Evolutionary conservation across 2,797 vertebrate species (phyloP).

Genomic region (Xyrichtys novacula): DNA sequence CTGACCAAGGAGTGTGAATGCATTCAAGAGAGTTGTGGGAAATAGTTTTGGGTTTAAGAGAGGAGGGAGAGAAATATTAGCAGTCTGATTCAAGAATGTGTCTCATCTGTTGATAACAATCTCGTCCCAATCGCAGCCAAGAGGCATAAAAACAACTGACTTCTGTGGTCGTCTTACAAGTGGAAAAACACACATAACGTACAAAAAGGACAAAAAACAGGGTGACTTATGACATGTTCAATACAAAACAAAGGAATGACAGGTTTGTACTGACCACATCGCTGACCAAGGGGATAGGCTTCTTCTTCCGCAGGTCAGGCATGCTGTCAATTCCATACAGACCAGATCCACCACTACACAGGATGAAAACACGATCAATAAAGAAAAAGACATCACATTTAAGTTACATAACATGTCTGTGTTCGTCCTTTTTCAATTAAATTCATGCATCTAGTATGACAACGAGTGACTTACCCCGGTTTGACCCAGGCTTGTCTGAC

Average conservation of each 20-base stretch:
- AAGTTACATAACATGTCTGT: not conserved
- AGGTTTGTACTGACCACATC: constrained; percentile 91
- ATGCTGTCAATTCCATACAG: constrained; percentile 99
- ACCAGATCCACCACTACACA: constrained; percentile 89
- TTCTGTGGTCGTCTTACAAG: constrained; percentile 30
- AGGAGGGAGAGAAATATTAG: constrained; percentile 83
- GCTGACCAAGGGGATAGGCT: constrained; percentile 95
- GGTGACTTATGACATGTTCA: constrained; percentile 21
- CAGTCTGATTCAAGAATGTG: constrained; percentile 64
- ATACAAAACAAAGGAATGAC: not conserved
- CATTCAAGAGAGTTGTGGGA: constrained; percentile 92
- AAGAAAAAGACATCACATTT: not conserved
- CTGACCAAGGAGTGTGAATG: constrained; percentile 91
- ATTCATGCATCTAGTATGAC: not conserved
- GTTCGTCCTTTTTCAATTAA: not conserved
- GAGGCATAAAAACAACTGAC: constrained; percentile 25
- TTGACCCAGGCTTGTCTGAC: constrained; percentile 91
- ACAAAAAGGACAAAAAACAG: constrained; percentile 39
- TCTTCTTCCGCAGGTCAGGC: constrained; percentile 98
- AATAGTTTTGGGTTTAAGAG: constrained; percentile 83
- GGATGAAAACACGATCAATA: constrained; percentile 19
- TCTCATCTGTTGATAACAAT: constrained; percentile 62
- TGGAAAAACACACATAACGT: constrained; percentile 35
- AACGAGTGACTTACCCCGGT: constrained; percentile 88
- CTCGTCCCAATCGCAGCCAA: constrained; percentile 50